A percentile compares a stretch with the other conserved stretches of the same genome.
Evolutionary conservation across 2,797 vertebrate genomes (phyloP).

Genomic region (Gymnoscopelus braueri): DNA sequence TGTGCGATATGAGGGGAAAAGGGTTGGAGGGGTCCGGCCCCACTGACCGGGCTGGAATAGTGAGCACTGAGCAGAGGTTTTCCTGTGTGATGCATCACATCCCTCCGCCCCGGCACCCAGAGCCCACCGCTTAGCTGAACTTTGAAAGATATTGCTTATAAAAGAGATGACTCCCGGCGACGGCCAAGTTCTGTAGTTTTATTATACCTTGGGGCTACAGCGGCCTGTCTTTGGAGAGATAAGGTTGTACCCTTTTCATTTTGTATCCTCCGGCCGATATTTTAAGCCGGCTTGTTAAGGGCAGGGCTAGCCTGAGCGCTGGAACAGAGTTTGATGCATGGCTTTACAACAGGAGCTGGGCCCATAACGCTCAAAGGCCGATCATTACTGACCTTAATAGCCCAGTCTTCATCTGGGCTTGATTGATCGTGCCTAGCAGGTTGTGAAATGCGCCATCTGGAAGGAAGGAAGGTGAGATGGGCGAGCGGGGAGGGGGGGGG

Average conservation of each 20-base stretch:
- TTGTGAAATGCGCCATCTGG: constrained; percentile 90
- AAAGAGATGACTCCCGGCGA: constrained; percentile 91
- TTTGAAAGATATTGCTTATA: constrained; percentile 94
- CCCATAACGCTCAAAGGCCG: constrained; percentile 84
- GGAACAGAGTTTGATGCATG: constrained; percentile 79
- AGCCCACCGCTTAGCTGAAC: constrained; percentile 88
- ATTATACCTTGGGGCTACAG: constrained; percentile 92
- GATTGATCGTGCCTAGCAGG: constrained; percentile 87
- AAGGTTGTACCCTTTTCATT: constrained; percentile 97
- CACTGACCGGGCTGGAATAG: constrained; percentile 65
- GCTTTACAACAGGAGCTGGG: constrained; percentile 79
- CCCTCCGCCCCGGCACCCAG: constrained; percentile 70
- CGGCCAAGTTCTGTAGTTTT: constrained; percentile 92
- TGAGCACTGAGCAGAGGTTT: constrained; percentile 60
- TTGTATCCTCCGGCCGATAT: constrained; percentile 91
- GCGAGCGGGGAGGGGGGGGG: constrained; percentile 65
- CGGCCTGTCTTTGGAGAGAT: constrained; percentile 93
- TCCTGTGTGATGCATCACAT: constrained; percentile 78
- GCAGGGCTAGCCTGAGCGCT: constrained; percentile 79
- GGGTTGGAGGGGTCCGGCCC: constrained; percentile 51
- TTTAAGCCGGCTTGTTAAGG: constrained; percentile 88
- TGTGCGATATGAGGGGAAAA: constrained; percentile 50
- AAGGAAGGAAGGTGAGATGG: constrained; percentile 82
- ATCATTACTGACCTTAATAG: constrained; percentile 84
- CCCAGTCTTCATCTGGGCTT: constrained; percentile 77